Conservation (phyloP, 2,797 vertebrate genomes). For the Oryzias dopingdopingensis region DNA sequence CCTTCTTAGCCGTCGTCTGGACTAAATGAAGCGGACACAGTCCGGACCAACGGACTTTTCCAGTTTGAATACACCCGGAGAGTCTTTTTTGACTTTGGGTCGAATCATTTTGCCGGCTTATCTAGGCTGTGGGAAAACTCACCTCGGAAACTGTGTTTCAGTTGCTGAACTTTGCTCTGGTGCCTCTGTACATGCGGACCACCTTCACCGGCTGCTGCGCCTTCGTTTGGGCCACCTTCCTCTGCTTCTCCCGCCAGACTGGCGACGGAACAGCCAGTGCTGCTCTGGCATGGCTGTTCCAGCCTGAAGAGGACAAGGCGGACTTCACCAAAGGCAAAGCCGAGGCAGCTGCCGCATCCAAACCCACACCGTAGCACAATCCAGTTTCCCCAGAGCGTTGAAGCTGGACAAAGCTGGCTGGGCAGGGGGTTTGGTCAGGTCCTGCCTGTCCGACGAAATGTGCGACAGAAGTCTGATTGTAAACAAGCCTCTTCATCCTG, state of each 20-base stretch:
- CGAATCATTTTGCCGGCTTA: too few species aligned
- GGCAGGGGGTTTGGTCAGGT: too few species aligned
- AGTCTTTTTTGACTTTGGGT: too few species aligned
- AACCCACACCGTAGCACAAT: conserved; percentile 21
- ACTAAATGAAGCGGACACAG: too few species aligned
- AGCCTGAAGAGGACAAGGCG: conserved; percentile 25
- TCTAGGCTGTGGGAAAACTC: too few species aligned
- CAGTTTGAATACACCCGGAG: too few species aligned
- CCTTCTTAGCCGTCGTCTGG: too few species aligned
- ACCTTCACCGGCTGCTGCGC: conserved; percentile 86
- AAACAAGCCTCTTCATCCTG: too few species aligned
- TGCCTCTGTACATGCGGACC: conserved; percentile 85
- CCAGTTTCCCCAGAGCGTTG: neutral
- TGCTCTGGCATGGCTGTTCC: conserved; percentile 70
- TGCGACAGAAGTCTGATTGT: too few species aligned
- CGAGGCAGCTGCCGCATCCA: conserved; percentile 8
- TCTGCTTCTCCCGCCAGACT: conserved; percentile 87
- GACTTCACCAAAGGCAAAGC: conserved; percentile 13
- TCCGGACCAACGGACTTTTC: too few species aligned
- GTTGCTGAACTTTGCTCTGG: conserved; percentile 88
- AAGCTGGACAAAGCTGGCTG: conserved; percentile 1
- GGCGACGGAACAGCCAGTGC: conserved; percentile 82
- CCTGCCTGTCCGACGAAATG: too few species aligned
- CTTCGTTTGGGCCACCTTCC: conserved; percentile 89
- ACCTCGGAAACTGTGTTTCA: conserved; percentile 49